A percentile compares a stretch with the other conserved stretches of the same genome.
These are phyloP conservation scores for Fragum sueziense DNA, from an alignment of 2,888 invertebrate species.

Conservation along the genomic window DNA sequence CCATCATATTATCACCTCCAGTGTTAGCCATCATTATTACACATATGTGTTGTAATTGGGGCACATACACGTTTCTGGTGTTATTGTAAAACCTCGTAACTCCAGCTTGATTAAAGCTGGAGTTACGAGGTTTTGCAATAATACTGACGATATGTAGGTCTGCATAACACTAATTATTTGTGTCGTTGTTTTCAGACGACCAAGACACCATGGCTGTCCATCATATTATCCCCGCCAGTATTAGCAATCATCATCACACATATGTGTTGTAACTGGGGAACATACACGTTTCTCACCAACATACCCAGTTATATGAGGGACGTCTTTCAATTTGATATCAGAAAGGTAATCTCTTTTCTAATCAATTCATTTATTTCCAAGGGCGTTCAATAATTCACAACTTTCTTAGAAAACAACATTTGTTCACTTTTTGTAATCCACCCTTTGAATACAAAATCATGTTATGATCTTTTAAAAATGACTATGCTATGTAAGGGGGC, in stretches of 20 bases:
- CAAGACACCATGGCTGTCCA: slow-evolving; percentile 83
- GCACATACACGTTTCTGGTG: slow-evolving; percentile 82
- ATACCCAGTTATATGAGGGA: slow-evolving; percentile 81
- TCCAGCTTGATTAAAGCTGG: too few species aligned
- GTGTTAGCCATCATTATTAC: slow-evolving; percentile 83
- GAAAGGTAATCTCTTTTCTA: slow-evolving; percentile 72
- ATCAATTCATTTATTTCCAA: too few species aligned
- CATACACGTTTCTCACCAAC: slow-evolving; percentile 82
- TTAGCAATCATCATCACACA: slow-evolving; percentile 84
- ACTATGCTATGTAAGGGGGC: too few species aligned
- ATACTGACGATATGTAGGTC: too few species aligned
- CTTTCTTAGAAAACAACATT: too few species aligned
- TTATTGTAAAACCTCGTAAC: too few species aligned
- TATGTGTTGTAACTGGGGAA: slow-evolving; percentile 83
- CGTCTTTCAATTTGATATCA: slow-evolving; percentile 72
- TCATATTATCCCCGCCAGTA: slow-evolving; percentile 82
- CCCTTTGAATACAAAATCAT: too few species aligned
- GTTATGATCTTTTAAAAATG: too few species aligned
- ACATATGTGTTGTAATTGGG: slow-evolving; percentile 84
- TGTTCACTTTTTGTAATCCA: too few species aligned
- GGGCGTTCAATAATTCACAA: too few species aligned
- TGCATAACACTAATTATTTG: too few species aligned
- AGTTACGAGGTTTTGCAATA: too few species aligned
- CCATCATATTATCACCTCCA: slow-evolving; percentile 82
- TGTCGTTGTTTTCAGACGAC: slow-evolving; percentile 67